Conservation (phyloP, 2,113 vertebrate species). For the Heterochromis multidens region DNA sequence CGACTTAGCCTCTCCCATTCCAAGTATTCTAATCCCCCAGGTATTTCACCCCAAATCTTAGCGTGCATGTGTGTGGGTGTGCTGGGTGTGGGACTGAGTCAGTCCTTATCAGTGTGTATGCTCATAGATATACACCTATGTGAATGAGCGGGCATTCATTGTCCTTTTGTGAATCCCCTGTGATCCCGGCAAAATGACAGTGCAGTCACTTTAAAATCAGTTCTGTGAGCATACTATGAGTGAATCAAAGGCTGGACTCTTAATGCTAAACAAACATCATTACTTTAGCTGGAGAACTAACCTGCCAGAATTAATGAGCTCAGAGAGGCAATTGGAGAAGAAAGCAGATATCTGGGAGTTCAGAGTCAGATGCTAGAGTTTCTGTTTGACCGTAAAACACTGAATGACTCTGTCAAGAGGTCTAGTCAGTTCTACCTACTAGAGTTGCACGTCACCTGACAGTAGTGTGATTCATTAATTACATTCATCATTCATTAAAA, state of each 20-base stretch:
- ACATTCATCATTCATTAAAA: neutral
- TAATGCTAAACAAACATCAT: constrained; percentile 55
- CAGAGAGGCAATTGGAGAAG: neutral
- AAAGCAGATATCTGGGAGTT: neutral
- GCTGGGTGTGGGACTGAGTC: neutral
- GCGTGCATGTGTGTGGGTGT: neutral
- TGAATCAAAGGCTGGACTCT: constrained; percentile 16
- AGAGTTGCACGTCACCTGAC: neutral
- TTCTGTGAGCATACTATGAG: neutral
- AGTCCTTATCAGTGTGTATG: neutral
- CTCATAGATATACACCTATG: neutral
- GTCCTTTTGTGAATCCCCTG: constrained; percentile 8
- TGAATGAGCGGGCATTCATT: constrained; percentile 23
- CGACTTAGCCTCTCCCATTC: constrained; percentile 1
- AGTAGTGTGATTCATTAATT: neutral
- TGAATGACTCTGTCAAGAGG: neutral
- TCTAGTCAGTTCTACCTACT: neutral
- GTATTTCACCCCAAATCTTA: neutral
- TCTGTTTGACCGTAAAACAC: neutral
- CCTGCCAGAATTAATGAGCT: constrained; percentile 59
- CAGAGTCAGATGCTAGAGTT: neutral
- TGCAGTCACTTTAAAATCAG: constrained; percentile 7
- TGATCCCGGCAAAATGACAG: constrained; percentile 11
- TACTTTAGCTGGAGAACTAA: constrained; percentile 39
- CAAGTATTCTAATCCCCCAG: constrained; percentile 3